These are phyloP conservation scores for Eilema caniola DNA, from an alignment of 2,888 invertebrate species.

Conservation along the genomic window DNA sequence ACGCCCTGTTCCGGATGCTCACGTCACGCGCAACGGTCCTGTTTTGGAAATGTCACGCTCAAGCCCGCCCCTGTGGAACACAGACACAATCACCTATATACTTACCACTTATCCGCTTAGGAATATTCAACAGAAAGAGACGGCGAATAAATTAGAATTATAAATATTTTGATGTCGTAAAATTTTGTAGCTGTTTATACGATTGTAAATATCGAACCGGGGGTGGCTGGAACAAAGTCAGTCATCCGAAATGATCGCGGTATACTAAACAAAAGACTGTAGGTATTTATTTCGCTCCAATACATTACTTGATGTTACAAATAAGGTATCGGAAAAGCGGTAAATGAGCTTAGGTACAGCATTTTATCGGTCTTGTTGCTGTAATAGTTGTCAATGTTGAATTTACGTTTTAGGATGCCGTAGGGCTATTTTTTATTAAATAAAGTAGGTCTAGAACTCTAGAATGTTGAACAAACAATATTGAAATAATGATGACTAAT, in stretches of 20 bases:
- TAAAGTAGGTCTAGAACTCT: neutral
- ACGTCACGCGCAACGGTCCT: slow-evolving; percentile 55
- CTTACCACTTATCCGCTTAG: neutral
- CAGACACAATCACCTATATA: slow-evolving; percentile 30
- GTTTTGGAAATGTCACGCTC: slow-evolving; percentile 44
- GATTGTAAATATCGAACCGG: neutral
- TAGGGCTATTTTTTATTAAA: neutral
- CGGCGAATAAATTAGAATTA: neutral
- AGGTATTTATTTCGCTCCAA: neutral
- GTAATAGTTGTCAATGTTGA: neutral
- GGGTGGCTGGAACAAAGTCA: slow-evolving; percentile 24
- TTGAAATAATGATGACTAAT: too few species aligned
- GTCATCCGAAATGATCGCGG: slow-evolving; percentile 29
- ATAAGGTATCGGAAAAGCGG: neutral
- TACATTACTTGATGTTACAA: neutral
- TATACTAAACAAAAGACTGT: slow-evolving; percentile 13
- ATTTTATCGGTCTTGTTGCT: neutral
- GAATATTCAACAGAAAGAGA: neutral
- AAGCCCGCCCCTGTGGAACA: slow-evolving; percentile 21
- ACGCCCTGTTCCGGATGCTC: slow-evolving; percentile 59
- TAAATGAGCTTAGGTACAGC: slow-evolving; percentile 1
- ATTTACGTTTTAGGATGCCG: neutral
- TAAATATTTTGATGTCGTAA: slow-evolving; percentile 2
- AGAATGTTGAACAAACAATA: too few species aligned
- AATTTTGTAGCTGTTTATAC: neutral